Base-by-base conservation (phyloP, 37 sponge, comb jelly and placozoan species). In the Axinella damicornis region DNA sequence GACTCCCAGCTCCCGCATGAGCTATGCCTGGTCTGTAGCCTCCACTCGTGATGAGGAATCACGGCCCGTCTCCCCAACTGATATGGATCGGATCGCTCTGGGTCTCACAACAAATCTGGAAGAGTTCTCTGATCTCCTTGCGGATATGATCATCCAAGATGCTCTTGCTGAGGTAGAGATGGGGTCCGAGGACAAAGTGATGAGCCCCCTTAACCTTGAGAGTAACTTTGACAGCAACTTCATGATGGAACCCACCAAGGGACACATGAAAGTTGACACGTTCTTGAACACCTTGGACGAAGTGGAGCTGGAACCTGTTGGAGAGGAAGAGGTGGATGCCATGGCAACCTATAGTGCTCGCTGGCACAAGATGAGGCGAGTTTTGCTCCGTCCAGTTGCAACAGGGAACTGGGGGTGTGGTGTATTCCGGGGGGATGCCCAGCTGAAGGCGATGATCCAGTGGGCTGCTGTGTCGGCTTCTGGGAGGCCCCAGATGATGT, bases 371-470 rank as follows among this genome's bases (percentile, higher is more conserved):
- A 69, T 76, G 30, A 53, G 55, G 21, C 25, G 27, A 19, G 65
- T 33, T 5, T 66, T 87, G 0, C 88, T 94, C 35, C 76, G 95
- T 27, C 82, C 93, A 36, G 84, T 95, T 60, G 95, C 93, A 32
- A 95, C 95, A 2, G 93, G 95, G n/a, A 92, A 92, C 76, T 91
- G 93, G 90, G 95, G 92, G 58, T 88, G 93, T 81, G 93, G 90
- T 34, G 69, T 78, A 0, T 74, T 65, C 16, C 74, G 78, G 14
- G 92, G 92, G 28, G 85, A 95, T 61, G 77, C 83, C 0, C 95
- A 95, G 90, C 73, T 95, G 59, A 89, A 92, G 84, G 55, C 90
- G 13, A 53, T 95, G 79, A 20, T 95, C 19, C 95, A 92, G 75
- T 95, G 95, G 95, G 80, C 75, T 54, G 95, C 87, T 4, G 86